Percentiles rank a stretch among this genome's conserved stretches.
Evolutionary conservation across 2,888 invertebrate species (phyloP).

Genomic region (Xylocampa areola): DNA sequence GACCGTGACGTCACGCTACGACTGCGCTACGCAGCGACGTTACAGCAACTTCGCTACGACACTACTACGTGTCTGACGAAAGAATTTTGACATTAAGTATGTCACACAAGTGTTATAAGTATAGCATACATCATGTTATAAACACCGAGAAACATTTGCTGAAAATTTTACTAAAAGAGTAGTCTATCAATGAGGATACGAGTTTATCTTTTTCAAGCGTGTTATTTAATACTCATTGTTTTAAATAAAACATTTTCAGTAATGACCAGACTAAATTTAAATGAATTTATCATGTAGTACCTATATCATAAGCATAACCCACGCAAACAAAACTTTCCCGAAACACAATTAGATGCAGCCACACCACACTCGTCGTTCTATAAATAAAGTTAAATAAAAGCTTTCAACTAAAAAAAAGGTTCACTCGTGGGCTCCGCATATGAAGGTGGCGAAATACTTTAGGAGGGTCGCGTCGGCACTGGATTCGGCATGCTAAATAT

Average conservation of each 20-base stretch:
- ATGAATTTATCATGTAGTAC: slow-evolving; percentile 4
- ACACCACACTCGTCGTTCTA: slow-evolving; percentile 9
- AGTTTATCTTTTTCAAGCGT: too few species aligned
- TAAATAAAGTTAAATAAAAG: slow-evolving; percentile 41
- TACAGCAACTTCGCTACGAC: not conserved
- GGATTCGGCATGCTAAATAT: slow-evolving; percentile 48
- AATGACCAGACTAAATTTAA: not conserved
- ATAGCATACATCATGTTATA: too few species aligned
- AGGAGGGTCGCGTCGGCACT: slow-evolving; percentile 52
- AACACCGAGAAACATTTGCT: too few species aligned
- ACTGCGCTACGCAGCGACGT: not conserved
- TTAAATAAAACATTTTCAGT: not conserved
- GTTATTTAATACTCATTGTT: too few species aligned
- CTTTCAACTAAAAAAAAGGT: slow-evolving; percentile 33
- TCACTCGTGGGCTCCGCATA: slow-evolving; percentile 44
- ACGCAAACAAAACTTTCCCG: slow-evolving; percentile 29
- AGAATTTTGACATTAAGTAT: too few species aligned
- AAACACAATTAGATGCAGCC: slow-evolving; percentile 38
- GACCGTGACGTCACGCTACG: slow-evolving; percentile 4
- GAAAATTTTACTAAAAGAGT: too few species aligned
- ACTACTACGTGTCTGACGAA: not conserved
- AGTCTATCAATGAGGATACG: too few species aligned
- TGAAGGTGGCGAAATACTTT: slow-evolving; percentile 57
- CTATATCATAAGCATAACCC: slow-evolving; percentile 26
- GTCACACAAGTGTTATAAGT: too few species aligned